Base-by-base conservation (phyloP, 2,888 invertebrate species). In the Gymnocheta viridis region DNA sequence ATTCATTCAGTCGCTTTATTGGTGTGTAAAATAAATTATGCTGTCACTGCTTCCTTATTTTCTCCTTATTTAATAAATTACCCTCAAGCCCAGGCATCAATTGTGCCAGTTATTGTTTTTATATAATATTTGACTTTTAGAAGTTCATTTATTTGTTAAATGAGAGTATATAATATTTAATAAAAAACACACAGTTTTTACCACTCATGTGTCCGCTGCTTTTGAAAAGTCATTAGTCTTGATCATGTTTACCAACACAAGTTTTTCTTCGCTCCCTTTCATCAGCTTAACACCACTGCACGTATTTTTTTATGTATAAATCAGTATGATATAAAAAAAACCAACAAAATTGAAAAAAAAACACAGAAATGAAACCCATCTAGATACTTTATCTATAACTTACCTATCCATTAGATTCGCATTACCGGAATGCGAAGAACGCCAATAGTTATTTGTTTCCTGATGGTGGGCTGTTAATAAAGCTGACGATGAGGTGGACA, bases 351-450 rank as follows among this genome's bases (percentile, higher is more conserved):
- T 54, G 32, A n/a, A 2, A 1, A 19, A 14, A 6, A n/a, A 5
- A 14, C 9, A 44, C 56, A 35, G 29, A 1, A 22, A 10, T 19
- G 32, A n/a, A 14, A 27, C 19, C 2, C 41, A 14, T 4, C 6
- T 10, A 27, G 17, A 32, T 54, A 60, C 5, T 54, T 35, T 74
- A 44, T 60, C 24, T 54, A 24, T 38, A 51, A 85, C 89, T 88
- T 79, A 91, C 90, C 91, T 91, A 85, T 90, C 89, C 87, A 90
- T 87, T 38, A 89, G 85, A 85, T 89, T 91, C 58, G 89, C 90
- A 87, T 89, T 90, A 85, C 87, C 90, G 62, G 81, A 77, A 35
- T 88, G 87, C 69, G 88, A 87, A 41, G 84, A 81, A 70, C 88
- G 89, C 89, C 90, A 89, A 82, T 87, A 89, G 86, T 86, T 88